Conservation (phyloP, 1,140 invertebrate species). For the Cherax destructor region DNA sequence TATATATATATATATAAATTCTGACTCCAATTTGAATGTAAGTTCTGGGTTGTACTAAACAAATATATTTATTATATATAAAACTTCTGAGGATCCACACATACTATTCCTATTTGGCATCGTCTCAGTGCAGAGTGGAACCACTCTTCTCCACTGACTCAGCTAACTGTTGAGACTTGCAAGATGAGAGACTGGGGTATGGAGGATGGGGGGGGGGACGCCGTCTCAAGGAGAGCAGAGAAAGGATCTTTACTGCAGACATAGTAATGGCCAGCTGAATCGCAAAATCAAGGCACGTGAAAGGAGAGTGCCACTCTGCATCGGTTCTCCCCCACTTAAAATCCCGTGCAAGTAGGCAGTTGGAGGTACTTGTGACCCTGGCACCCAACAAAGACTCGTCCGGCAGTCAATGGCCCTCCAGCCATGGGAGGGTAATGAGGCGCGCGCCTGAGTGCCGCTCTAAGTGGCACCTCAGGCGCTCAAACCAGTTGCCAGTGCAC, state of each 20-base stretch:
- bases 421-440: slow-evolving; percentile 48
- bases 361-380: slow-evolving; percentile 31
- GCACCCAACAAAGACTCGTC: slow-evolving; percentile 47
- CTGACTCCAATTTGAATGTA: too few species aligned
- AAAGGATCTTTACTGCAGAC: neutral
- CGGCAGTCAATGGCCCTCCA: slow-evolving; percentile 44
- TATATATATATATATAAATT: too few species aligned
- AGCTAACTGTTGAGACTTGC: too few species aligned
- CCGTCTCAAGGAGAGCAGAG: neutral
- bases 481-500: slow-evolving; percentile 13
- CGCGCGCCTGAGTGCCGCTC: slow-evolving; percentile 21
- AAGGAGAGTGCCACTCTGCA: slow-evolving; percentile 28
- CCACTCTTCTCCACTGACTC: too few species aligned
- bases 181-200: too few species aligned
- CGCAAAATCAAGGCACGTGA: slow-evolving; percentile 22
- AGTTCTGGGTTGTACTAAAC: too few species aligned
- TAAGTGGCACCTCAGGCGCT: slow-evolving; percentile 35
- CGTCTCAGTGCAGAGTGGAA: too few species aligned
- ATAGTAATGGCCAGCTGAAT: slow-evolving; percentile 41
- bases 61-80: too few species aligned
- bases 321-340: slow-evolving; percentile 38
- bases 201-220: neutral
- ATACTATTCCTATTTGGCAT: slow-evolving; percentile 11
- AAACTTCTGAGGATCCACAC: neutral
- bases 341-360: slow-evolving; percentile 37